These are phyloP conservation scores for Aptenodytes forsteri DNA, from an alignment of 2,113 vertebrate species.

Conservation along the genomic window DNA sequence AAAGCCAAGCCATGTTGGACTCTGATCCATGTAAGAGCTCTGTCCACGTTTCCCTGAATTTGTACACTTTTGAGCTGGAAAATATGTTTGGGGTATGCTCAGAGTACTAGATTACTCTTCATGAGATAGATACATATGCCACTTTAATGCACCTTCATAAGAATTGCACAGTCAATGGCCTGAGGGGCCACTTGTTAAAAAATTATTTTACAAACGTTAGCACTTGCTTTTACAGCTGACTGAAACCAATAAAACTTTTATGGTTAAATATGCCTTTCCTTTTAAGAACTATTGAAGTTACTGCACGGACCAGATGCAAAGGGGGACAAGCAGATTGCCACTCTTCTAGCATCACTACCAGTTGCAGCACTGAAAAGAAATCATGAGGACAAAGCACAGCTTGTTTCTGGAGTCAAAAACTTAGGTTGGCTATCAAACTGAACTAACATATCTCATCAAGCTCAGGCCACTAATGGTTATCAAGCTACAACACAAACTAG, in stretches of 20 bases:
- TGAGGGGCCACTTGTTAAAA: not conserved
- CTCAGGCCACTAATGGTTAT: not conserved
- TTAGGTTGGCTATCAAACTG: not conserved
- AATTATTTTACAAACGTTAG: not conserved
- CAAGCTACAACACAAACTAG: not conserved
- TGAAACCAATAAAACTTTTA: not conserved
- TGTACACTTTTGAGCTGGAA: not conserved
- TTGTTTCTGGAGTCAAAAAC: not conserved
- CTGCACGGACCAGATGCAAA: not conserved
- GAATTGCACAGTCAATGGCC: not conserved
- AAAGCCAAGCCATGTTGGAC: not conserved
- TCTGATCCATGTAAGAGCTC: not conserved
- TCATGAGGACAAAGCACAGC: not conserved
- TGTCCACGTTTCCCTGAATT: not conserved
- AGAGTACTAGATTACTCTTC: not conserved
- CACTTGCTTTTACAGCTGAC: not conserved
- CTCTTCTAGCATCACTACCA: not conserved
- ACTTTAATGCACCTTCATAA: not conserved
- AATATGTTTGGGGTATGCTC: not conserved
- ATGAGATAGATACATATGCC: not conserved
- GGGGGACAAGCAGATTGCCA: not conserved
- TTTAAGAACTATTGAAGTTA: not conserved
- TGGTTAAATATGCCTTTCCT: not conserved
- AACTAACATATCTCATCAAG: not conserved
- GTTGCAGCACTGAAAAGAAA: not conserved